A percentile compares a stretch with the other conserved stretches of the same genome.
Conservation (phyloP, 2,797 vertebrate species). For the Manis pentadactyla region DNA sequence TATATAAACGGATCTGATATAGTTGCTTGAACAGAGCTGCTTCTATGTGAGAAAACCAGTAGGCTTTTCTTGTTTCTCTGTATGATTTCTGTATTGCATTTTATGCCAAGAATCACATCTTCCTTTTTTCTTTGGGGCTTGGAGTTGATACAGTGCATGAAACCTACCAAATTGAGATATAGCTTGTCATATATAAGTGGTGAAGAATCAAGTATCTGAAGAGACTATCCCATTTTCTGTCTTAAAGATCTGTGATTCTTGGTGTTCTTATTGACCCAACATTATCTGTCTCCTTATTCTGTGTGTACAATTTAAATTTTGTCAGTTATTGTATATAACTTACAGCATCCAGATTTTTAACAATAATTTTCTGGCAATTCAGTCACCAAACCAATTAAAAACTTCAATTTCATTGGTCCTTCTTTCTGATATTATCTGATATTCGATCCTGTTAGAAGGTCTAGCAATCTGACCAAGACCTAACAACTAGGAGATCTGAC, state of each 20-base stretch:
- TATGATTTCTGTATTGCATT: constrained; percentile 13
- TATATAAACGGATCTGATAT: constrained; percentile 35
- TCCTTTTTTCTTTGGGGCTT: not conserved
- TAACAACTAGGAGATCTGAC: not conserved
- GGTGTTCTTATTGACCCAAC: not conserved
- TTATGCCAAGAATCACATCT: constrained; percentile 16
- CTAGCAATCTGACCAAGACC: not conserved
- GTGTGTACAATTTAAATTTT: not conserved
- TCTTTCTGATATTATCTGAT: not conserved
- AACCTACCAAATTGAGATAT: constrained; percentile 26
- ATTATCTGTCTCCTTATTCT: not conserved
- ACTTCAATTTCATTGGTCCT: not conserved
- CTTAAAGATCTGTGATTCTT: not conserved
- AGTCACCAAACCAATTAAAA: not conserved
- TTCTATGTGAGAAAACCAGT: constrained; percentile 39
- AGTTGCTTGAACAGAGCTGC: constrained; percentile 36
- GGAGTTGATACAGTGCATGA: not conserved
- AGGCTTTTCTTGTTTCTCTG: not conserved
- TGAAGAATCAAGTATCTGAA: not conserved
- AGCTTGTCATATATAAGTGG: not conserved
- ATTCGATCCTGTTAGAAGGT: not conserved
- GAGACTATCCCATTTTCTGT: not conserved
- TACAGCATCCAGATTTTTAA: not conserved
- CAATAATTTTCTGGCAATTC: not conserved
- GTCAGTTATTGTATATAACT: not conserved